Conservation (phyloP, 2,113 vertebrate genomes). For the Arizona elegans region DNA sequence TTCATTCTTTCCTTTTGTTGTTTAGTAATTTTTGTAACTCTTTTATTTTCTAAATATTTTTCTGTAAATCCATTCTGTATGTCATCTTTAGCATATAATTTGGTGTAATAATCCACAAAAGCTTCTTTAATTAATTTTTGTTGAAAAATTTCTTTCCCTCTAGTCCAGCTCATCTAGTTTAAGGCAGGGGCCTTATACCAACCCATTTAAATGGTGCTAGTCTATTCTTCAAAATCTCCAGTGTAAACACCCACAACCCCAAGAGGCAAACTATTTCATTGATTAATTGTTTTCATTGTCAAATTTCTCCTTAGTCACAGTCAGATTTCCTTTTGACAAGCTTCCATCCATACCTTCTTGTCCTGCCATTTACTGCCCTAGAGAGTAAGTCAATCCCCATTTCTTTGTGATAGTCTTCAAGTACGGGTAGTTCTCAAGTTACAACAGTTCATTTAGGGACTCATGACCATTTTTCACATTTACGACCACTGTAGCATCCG, state of each 20-base stretch:
- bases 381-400: background rate
- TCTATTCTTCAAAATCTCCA: background rate
- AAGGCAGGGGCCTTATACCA: background rate
- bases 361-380: background rate
- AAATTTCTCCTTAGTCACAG: background rate
- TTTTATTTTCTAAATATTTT: too few relatives aligned
- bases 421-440: background rate
- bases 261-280: background rate
- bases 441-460: background rate
- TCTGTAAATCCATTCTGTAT: too few relatives aligned
- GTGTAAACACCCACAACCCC: background rate
- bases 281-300: background rate
- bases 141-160: too few relatives aligned
- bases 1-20: too few relatives aligned
- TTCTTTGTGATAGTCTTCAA: background rate
- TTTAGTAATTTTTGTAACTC: too few relatives aligned
- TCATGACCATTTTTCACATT: background rate
- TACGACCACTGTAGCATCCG: background rate
- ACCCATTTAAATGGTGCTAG: background rate
- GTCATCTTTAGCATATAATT: too few relatives aligned
- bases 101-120: too few relatives aligned
- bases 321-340: background rate
- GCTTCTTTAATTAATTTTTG: too few relatives aligned
- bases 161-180: background rate
- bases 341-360: background rate